Evolutionary conservation across 2,797 vertebrate genomes (phyloP).

Genomic region (Antrozous pallidus): DNA sequence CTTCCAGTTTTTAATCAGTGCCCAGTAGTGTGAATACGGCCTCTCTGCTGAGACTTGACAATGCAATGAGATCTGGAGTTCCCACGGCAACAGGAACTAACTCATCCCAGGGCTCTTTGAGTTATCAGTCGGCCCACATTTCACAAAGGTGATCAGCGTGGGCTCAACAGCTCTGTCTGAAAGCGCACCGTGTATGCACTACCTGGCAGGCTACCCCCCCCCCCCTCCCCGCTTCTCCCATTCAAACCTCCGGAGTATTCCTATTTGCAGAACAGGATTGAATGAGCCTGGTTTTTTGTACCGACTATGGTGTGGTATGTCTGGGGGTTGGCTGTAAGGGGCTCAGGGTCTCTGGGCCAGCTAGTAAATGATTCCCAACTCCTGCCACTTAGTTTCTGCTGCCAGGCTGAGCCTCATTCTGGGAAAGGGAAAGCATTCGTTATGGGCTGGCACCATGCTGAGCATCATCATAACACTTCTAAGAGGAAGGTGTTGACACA

Average conservation of each 20-base stretch:
- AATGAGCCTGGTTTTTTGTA: slow-evolving; percentile 64
- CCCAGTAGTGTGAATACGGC: slow-evolving; percentile 73
- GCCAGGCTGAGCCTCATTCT: neutral
- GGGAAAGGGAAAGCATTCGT: slow-evolving; percentile 5
- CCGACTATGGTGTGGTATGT: slow-evolving; percentile 43
- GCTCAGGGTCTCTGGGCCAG: slow-evolving; percentile 23
- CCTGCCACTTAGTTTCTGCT: slow-evolving; percentile 4
- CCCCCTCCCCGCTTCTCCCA: neutral
- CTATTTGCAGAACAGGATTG: slow-evolving; percentile 68
- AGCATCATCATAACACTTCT: neutral
- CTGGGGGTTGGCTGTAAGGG: slow-evolving; percentile 1
- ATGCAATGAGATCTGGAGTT: slow-evolving; percentile 78
- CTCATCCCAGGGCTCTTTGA: slow-evolving; percentile 75
- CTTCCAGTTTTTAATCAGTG: slow-evolving; percentile 79
- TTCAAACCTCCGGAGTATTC: slow-evolving; percentile 70
- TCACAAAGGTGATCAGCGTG: slow-evolving; percentile 78
- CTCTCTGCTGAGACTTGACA: slow-evolving; percentile 75
- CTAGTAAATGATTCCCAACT: neutral
- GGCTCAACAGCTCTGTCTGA: slow-evolving; percentile 72
- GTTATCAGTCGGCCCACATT: slow-evolving; percentile 76
- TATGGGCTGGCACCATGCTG: neutral
- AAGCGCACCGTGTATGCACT: slow-evolving; percentile 62
- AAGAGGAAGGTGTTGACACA: neutral
- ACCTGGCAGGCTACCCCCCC: slow-evolving; percentile 5
- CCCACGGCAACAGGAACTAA: slow-evolving; percentile 79